Conservation (phyloP, 2,113 vertebrate species). For the Vulpes lagopus region DNA sequence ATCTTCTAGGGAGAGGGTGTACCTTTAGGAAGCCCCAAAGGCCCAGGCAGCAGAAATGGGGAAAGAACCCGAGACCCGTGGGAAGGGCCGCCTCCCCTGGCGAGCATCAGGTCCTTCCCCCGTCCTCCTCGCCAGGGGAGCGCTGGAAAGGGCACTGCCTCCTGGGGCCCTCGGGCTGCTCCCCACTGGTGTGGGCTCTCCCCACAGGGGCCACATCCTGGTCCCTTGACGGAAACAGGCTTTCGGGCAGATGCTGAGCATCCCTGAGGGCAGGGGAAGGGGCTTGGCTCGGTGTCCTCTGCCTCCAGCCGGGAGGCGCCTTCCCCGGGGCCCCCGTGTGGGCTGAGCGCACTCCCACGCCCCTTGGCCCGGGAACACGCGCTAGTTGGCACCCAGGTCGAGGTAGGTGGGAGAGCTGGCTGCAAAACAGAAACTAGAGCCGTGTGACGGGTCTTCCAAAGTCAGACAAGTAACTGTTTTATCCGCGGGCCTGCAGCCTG, state of each 20-base stretch:
- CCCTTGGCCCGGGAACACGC: background rate
- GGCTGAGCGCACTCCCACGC: background rate
- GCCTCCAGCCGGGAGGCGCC: background rate
- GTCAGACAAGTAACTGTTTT: background rate
- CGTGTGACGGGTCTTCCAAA: background rate
- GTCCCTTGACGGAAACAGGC: background rate
- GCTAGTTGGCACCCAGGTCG: background rate
- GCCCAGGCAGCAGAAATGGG: background rate
- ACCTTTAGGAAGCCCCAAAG: background rate
- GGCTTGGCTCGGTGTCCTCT: too few relatives aligned
- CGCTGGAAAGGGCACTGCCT: too few relatives aligned
- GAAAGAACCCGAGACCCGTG: background rate
- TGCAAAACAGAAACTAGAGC: background rate
- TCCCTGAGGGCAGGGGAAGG: too few relatives aligned
- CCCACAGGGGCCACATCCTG: rapidly evolving
- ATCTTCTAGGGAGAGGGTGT: background rate
- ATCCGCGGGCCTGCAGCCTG: background rate
- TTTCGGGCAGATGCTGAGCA: background rate
- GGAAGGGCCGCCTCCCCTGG: background rate
- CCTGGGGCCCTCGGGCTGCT: too few relatives aligned
- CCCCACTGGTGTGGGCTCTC: background rate
- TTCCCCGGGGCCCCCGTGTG: background rate
- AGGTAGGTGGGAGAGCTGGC: background rate
- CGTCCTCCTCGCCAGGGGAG: too few relatives aligned
- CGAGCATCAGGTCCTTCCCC: background rate